phyloP scores from a whole-genome alignment of 2,797 vertebrate genomes.

The Pipistrellus nathusii region DNA sequence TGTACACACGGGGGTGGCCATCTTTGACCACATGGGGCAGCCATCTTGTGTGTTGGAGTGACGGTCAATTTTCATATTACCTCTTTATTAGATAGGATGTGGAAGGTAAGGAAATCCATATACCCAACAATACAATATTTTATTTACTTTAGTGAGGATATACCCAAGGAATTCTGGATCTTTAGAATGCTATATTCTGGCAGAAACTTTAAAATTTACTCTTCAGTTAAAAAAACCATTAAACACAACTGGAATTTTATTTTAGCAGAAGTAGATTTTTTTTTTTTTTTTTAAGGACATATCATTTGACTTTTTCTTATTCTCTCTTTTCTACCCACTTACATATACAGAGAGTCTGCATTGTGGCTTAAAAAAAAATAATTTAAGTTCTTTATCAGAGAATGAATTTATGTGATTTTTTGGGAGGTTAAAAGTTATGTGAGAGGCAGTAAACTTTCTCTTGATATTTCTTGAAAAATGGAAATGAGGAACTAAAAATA shows the following conservation, averaged over 20 bases:
- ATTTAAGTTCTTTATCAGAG: conserved; percentile 10
- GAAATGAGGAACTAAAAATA: conserved; percentile 48
- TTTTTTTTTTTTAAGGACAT: neutral
- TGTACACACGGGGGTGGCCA: too few species aligned
- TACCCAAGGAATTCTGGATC: neutral
- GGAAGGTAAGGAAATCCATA: neutral
- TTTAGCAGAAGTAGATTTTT: neutral
- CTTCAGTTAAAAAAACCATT: neutral
- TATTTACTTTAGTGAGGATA: conserved; percentile 10
- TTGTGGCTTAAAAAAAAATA: neutral
- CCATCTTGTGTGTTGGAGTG: too few species aligned
- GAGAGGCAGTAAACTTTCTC: neutral
- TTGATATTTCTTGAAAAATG: conserved; percentile 54
- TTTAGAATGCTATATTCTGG: conserved; percentile 31
- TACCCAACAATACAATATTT: neutral
- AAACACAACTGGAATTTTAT: conserved; percentile 12
- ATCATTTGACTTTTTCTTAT: neutral
- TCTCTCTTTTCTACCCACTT: neutral
- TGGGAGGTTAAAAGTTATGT: neutral
- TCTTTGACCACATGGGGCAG: too few species aligned
- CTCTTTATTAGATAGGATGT: neutral
- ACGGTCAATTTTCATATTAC: too few species aligned
- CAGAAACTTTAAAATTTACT: conserved; percentile 3
- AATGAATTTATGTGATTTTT: neutral
- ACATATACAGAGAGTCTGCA: neutral